A percentile compares a stretch with the other conserved stretches of the same genome.
Conservation (phyloP, 2,888 invertebrate genomes). For the Augiades crinisus region DNA sequence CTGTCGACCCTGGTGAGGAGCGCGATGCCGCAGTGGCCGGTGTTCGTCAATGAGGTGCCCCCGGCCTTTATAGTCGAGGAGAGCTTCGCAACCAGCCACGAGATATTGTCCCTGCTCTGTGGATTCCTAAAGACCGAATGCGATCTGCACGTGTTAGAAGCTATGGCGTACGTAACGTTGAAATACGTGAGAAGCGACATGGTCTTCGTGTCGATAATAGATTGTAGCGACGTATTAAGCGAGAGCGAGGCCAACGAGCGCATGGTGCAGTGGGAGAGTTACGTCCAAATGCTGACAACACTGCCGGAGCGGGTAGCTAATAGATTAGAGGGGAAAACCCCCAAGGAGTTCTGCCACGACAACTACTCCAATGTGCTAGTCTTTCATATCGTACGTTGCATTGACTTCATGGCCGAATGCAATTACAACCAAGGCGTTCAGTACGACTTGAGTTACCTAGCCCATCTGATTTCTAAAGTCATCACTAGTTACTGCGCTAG, state of each 20-base stretch:
- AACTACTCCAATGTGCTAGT: slow-evolving; percentile 81
- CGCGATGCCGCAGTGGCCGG: slow-evolving; percentile 82
- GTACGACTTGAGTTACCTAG: slow-evolving; percentile 65
- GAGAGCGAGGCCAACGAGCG: slow-evolving; percentile 35
- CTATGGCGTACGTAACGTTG: slow-evolving; percentile 65
- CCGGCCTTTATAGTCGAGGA: slow-evolving; percentile 80
- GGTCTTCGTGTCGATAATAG: slow-evolving; percentile 74
- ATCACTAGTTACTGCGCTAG: slow-evolving; percentile 78
- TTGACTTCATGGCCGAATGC: slow-evolving; percentile 82
- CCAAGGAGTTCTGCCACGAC: slow-evolving; percentile 79
- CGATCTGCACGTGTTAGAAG: slow-evolving; percentile 46
- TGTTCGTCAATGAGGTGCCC: slow-evolving; percentile 61
- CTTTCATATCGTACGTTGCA: slow-evolving; percentile 81
- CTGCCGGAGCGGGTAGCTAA: slow-evolving; percentile 88
- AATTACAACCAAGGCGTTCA: slow-evolving; percentile 47
- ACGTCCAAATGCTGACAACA: slow-evolving; percentile 83
- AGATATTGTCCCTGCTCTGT: slow-evolving; percentile 69
- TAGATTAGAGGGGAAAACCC: slow-evolving; percentile 76
- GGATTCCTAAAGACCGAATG: slow-evolving; percentile 69
- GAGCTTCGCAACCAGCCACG: slow-evolving; percentile 62
- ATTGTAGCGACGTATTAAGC: slow-evolving; percentile 41
- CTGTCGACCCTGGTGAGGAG: slow-evolving; percentile 69
- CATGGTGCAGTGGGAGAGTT: slow-evolving; percentile 69
- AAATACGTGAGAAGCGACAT: slow-evolving; percentile 80
- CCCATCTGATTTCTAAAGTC: slow-evolving; percentile 83